Percentiles rank a stretch among this genome's conserved stretches.
Evolutionary conservation across 2,888 invertebrate genomes (phyloP).

Genomic region (Trypoxylon attenuatum): DNA sequence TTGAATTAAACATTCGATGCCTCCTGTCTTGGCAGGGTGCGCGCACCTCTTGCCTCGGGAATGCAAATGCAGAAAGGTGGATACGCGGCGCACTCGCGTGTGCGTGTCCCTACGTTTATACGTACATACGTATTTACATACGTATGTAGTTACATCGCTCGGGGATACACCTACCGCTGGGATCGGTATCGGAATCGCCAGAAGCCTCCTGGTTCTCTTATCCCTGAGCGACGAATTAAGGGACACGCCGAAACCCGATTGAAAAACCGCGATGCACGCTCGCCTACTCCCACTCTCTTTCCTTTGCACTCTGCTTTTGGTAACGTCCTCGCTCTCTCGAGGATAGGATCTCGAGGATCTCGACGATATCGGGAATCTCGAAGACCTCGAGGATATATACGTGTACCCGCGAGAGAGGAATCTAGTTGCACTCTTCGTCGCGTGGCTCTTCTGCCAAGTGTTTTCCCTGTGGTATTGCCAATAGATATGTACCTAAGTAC

Average conservation of each 20-base stretch:
- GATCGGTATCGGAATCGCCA: no score
- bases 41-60: constrained; percentile 61
- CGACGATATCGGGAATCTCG: no score
- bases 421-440: no score
- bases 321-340: background rate
- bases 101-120: constrained; percentile 4
- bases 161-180: no score
- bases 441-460: no score
- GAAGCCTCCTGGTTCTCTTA: constrained; percentile 52
- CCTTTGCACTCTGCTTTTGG: constrained; percentile 24
- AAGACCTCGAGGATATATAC: no score
- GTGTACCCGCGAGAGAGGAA: no score
- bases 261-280: constrained; percentile 55
- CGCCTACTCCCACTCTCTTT: constrained; percentile 22
- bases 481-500: no score
- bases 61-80: constrained; percentile 64
- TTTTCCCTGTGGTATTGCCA: no score
- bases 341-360: constrained; percentile 43
- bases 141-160: no score
- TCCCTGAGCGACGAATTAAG: constrained; percentile 65
- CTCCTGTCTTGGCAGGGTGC: constrained; percentile 72
- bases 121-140: no score
- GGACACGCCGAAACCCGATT: constrained; percentile 60
- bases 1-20: constrained; percentile 74
- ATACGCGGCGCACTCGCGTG: constrained; percentile 9